Conservation (phyloP, 1,140 invertebrate species). For the Ruditapes philippinarum region DNA sequence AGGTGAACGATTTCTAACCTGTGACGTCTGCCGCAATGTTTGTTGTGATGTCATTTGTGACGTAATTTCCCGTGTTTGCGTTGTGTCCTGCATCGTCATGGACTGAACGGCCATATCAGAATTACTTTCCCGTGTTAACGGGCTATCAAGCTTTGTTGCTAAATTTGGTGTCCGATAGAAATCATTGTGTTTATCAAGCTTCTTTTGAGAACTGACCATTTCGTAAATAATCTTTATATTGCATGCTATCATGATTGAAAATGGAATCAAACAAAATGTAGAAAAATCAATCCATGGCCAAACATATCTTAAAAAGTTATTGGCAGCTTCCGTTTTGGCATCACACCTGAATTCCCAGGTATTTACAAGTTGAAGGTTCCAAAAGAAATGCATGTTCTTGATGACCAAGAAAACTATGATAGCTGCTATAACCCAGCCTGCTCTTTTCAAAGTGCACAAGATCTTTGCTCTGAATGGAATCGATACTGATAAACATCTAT, state of each 20-base stretch:
- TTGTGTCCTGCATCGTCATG: not conserved
- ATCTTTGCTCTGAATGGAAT: constrained; percentile 72
- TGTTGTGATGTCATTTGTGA: not conserved
- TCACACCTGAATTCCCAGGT: constrained; percentile 70
- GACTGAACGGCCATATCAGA: not conserved
- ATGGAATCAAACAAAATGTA: constrained; percentile 81
- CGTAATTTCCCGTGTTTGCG: not conserved
- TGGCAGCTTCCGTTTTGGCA: not conserved
- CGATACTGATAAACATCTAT: constrained; percentile 77
- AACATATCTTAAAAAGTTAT: constrained; percentile 69
- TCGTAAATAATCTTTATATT: constrained; percentile 79
- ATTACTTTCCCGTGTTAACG: not conserved
- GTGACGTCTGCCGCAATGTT: no score
- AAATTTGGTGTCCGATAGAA: constrained; percentile 60
- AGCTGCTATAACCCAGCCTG: constrained; percentile 48
- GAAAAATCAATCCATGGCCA: constrained; percentile 85
- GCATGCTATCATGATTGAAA: constrained; percentile 79
- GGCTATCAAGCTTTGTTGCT: not conserved
- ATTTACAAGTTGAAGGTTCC: constrained; percentile 69
- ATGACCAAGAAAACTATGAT: constrained; percentile 57
- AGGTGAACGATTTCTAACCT: not conserved
- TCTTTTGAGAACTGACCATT: constrained; percentile 61
- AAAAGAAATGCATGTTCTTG: constrained; percentile 80
- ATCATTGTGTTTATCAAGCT: constrained; percentile 50
- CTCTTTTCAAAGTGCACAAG: constrained; percentile 69